A percentile compares a stretch with the other conserved stretches of the same genome.
Evolutionary conservation across 2,888 invertebrate species (phyloP).

Genomic region (Cecidostiba fungosa): DNA sequence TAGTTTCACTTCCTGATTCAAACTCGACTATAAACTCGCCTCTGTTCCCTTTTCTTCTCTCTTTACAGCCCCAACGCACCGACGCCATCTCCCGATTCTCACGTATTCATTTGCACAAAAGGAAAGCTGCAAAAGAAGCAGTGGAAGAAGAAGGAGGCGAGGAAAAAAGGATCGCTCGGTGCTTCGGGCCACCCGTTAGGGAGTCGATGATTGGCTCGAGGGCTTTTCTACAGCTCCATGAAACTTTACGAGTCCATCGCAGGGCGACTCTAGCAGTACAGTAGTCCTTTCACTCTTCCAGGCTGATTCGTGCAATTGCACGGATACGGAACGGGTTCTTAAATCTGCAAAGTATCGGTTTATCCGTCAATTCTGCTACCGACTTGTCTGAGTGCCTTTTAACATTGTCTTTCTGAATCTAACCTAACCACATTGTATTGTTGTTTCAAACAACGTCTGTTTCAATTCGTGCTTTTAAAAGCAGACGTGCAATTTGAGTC

Average conservation of each 20-base stretch:
- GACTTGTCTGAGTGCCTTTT: background rate
- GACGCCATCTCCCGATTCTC: conserved; percentile 42
- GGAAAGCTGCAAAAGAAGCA: conserved; percentile 11
- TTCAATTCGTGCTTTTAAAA: no score
- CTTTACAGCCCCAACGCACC: conserved; percentile 47
- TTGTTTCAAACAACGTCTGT: background rate
- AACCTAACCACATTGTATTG: background rate
- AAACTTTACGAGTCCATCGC: conserved; percentile 63
- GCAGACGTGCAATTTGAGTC: no score
- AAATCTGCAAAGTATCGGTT: conserved; percentile 55
- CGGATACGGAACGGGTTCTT: conserved; percentile 39
- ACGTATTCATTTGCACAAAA: conserved; percentile 60
- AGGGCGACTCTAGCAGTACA: conserved; percentile 40
- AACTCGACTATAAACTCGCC: conserved; percentile 46
- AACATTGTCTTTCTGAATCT: background rate
- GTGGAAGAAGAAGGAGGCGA: conserved; percentile 12
- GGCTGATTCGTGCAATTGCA: conserved; percentile 50
- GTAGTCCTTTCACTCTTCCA: conserved; percentile 55
- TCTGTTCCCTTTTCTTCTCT: conserved; percentile 10
- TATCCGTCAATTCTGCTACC: background rate
- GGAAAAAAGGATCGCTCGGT: conserved; percentile 40
- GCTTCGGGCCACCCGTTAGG: conserved; percentile 54
- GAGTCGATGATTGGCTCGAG: conserved; percentile 65
- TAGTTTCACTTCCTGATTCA: conserved; percentile 45
- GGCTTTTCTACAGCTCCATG: conserved; percentile 64